Percentiles rank a stretch among this genome's conserved stretches.
Evolutionary conservation across 2,888 invertebrate species (phyloP).

Genomic region (Nineta flava): DNA sequence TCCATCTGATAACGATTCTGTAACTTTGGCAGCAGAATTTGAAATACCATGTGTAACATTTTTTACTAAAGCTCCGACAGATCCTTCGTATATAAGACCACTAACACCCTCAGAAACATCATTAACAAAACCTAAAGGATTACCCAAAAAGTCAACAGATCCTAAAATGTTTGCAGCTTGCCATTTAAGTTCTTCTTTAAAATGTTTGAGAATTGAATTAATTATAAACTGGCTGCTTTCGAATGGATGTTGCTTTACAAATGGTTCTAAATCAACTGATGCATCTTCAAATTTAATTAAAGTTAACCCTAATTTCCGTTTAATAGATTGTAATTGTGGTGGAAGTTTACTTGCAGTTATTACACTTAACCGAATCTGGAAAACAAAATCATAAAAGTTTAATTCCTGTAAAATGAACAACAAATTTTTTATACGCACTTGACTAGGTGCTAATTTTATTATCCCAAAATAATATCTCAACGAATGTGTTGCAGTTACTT

Average conservation of each 20-base stretch:
- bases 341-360: conserved; percentile 74
- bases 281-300: conserved; percentile 96
- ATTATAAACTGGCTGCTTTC: conserved; percentile 77
- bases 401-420: no score
- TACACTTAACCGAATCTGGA: conserved; percentile 72
- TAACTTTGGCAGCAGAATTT: conserved; percentile 92
- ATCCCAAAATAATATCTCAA: conserved; percentile 78
- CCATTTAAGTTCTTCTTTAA: conserved; percentile 79
- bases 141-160: conserved; percentile 94
- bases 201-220: conserved; percentile 70
- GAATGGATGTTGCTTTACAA: conserved; percentile 73
- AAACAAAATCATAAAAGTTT: background rate
- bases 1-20: conserved; percentile 83
- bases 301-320: conserved; percentile 71
- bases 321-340: conserved; percentile 57
- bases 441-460: conserved; percentile 60
- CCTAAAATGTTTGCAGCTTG: conserved; percentile 92
- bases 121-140: conserved; percentile 88
- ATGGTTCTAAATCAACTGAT: conserved; percentile 79
- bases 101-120: conserved; percentile 93
- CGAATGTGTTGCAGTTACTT: conserved; percentile 64
- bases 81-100: conserved; percentile 82
- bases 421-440: conserved; percentile 29
- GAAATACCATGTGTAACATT: conserved; percentile 96
- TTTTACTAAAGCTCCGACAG: conserved; percentile 78